Evolutionary conservation across 2,888 invertebrate genomes (phyloP), one percentile per base, ranked within the genome.

Genomic region (Caenorhabditis sulstoni): DNA sequence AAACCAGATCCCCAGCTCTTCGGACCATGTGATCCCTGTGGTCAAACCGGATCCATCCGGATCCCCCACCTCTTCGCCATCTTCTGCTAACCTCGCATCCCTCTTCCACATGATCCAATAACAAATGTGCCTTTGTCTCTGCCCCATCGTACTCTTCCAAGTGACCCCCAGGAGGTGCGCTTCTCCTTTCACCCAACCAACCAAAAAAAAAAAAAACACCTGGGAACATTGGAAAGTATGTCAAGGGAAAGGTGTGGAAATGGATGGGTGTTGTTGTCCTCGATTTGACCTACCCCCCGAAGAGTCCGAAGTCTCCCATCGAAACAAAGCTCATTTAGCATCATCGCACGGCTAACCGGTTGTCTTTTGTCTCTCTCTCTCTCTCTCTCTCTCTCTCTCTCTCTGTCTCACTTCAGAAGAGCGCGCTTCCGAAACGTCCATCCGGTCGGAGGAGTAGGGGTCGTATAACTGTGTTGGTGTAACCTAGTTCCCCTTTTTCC

Each of bases 401-500:
- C n/a, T n/a, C n/a, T n/a, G n/a, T n/a, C n/a, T n/a, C n/a, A n/a
- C n/a, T 29, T 29, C 29, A 29, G 29, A 29, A 29, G 29, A 29
- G 29, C 4, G 29, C 7, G 29, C 29, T 29, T 29, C 29, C 29
- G 29, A 29, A 29, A 29, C 29, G 29, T 29, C 29, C 29, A 29
- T 41, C 41, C 41, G 41, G 41, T 41, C 11, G 41, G 11, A 14
- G 7, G 5, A 37, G 37, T 37, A 37, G 37, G 5, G 14, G 7
- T 14, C 41, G 14, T 41, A 41, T 41, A 41, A 41, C 41, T 41
- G 41, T 41, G 41, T 41, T 41, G 41, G 41, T 41, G 41, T 41
- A 41, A 41, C 41, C 41, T 41, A 41, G 41, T 41, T 41, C 41
- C n/a, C n/a, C n/a, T n/a, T n/a, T n/a, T n/a, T n/a, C n/a, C n/a